These are phyloP conservation scores for Galerucella nymphaeae DNA, from an alignment of 2,888 invertebrate genomes.

Conservation along the genomic window DNA sequence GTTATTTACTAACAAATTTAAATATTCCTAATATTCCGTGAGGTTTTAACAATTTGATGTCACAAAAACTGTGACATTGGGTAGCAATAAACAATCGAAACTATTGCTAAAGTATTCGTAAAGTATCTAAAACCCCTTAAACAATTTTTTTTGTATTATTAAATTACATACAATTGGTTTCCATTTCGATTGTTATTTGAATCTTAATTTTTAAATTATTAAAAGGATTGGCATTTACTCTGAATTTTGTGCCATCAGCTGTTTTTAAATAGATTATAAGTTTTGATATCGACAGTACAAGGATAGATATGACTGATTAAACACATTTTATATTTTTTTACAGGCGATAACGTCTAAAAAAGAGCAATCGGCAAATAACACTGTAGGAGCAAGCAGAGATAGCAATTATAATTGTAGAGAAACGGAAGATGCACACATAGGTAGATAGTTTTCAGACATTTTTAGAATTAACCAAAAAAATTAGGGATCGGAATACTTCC, in stretches of 20 bases:
- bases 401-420: constrained; percentile 62
- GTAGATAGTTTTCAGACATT: constrained; percentile 54
- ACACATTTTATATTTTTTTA: constrained; percentile 23
- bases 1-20: too few relatives aligned
- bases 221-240: neutral
- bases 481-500: constrained; percentile 41
- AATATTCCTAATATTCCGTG: too few relatives aligned
- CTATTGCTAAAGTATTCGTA: too few relatives aligned
- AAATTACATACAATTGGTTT: too few relatives aligned
- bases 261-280: too few relatives aligned
- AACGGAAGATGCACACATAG: constrained; percentile 61
- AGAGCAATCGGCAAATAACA: constrained; percentile 49
- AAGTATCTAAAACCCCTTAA: too few relatives aligned
- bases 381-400: constrained; percentile 55
- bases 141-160: too few relatives aligned
- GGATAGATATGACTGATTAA: neutral
- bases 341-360: constrained; percentile 61
- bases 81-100: too few relatives aligned
- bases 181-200: too few relatives aligned
- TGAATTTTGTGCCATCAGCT: too few relatives aligned
- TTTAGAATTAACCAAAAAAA: constrained; percentile 40
- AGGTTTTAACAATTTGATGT: too few relatives aligned
- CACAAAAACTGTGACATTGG: too few relatives aligned
- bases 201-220: neutral
- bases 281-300: neutral